Conservation (phyloP, 2,888 invertebrate species). For the Chrysina gloriosa region DNA sequence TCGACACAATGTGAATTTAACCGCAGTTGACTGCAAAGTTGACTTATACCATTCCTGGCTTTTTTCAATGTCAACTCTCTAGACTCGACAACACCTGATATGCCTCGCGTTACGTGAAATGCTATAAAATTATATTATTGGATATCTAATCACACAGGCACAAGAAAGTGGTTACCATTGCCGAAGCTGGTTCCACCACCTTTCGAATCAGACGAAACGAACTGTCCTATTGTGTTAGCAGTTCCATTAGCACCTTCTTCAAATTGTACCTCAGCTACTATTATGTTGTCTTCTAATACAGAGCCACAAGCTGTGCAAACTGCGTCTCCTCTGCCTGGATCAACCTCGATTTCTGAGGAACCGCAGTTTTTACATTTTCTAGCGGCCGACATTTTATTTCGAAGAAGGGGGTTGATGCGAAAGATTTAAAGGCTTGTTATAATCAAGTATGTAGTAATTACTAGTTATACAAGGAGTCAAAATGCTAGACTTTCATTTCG, state of each 20-base stretch:
- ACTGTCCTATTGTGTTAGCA: slow-evolving; percentile 90
- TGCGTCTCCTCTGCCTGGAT: slow-evolving; percentile 93
- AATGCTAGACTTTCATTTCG: too few species aligned
- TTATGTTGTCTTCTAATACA: slow-evolving; percentile 95
- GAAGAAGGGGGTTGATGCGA: too few species aligned
- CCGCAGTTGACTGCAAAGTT: slow-evolving; percentile 86
- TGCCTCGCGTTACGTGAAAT: slow-evolving; percentile 82
- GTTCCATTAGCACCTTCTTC: slow-evolving; percentile 93
- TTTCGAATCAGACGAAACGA: slow-evolving; percentile 90
- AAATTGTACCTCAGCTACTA: slow-evolving; percentile 96
- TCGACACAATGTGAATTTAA: slow-evolving; percentile 93
- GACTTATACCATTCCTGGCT: slow-evolving; percentile 86
- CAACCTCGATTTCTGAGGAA: slow-evolving; percentile 92
- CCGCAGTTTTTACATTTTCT: slow-evolving; percentile 89
- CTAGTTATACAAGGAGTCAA: too few species aligned
- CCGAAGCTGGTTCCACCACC: slow-evolving; percentile 87
- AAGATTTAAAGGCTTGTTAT: too few species aligned
- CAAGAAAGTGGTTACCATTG: slow-evolving; percentile 29
- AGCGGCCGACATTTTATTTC: slow-evolving; percentile 69
- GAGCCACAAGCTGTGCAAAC: slow-evolving; percentile 97
- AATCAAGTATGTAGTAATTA: too few species aligned
- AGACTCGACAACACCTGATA: slow-evolving; percentile 78
- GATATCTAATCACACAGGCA: neutral
- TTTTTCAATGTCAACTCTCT: slow-evolving; percentile 91
- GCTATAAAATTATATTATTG: slow-evolving; percentile 63